Evolutionary conservation across 2,797 vertebrate species (phyloP).

Genomic region (Acipenser oxyrinchus): DNA sequence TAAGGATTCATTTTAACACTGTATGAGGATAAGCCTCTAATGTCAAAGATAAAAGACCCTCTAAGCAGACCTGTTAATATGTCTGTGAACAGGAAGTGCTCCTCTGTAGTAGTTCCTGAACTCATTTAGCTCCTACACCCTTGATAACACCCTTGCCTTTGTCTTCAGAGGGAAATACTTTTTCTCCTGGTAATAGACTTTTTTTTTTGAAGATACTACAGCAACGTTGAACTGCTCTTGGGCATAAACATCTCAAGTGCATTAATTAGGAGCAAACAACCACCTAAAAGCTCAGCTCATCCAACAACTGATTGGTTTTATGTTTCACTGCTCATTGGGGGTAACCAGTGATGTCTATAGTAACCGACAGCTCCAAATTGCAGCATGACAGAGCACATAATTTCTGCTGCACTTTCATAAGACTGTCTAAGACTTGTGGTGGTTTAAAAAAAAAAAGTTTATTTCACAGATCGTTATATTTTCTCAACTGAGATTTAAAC

Average conservation of each 20-base stretch:
- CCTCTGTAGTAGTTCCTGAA: too few relatives aligned
- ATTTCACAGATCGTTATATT: slow-evolving; percentile 29
- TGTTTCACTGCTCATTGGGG: slow-evolving; percentile 30
- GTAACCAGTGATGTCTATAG: slow-evolving; percentile 53
- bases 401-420: slow-evolving; percentile 34
- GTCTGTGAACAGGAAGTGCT: too few relatives aligned
- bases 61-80: too few relatives aligned
- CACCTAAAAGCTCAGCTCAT: slow-evolving; percentile 33
- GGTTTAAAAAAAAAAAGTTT: slow-evolving; percentile 35
- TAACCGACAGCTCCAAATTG: slow-evolving; percentile 51
- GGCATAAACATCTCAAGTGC: slow-evolving; percentile 48
- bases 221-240: slow-evolving; percentile 18
- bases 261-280: slow-evolving; percentile 65
- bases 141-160: too few relatives aligned
- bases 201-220: too few relatives aligned
- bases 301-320: slow-evolving; percentile 39
- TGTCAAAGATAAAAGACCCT: too few relatives aligned
- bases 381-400: slow-evolving; percentile 41
- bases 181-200: too few relatives aligned
- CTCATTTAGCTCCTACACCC: too few relatives aligned
- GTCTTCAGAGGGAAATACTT: too few relatives aligned
- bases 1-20: too few relatives aligned
- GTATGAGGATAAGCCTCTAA: too few relatives aligned
- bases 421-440: slow-evolving; percentile 25
- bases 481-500: background rate